Evolutionary conservation across 2,797 vertebrate genomes (phyloP).

Genomic region (Neostethus bicornis): DNA sequence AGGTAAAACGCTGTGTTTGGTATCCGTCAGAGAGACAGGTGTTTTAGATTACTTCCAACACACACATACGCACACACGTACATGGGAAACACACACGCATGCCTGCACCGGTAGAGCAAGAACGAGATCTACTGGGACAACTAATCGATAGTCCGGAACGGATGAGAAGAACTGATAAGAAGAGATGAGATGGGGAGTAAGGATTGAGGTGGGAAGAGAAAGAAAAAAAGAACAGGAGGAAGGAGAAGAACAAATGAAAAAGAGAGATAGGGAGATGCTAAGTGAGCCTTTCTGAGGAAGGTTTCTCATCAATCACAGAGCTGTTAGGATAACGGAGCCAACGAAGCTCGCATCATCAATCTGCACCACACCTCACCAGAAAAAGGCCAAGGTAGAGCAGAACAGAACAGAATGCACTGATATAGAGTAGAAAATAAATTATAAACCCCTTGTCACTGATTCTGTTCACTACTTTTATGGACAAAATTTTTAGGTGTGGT

Average conservation of each 20-base stretch:
- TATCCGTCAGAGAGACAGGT: conserved; percentile 81
- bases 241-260: conserved; percentile 24
- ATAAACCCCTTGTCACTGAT: too few species aligned
- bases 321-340: conserved; percentile 78
- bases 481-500: too few species aligned
- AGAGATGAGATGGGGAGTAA: conserved; percentile 32
- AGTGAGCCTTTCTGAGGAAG: conserved; percentile 77
- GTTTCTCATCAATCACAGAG: conserved; percentile 80
- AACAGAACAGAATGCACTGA: conserved; percentile 14
- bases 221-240: conserved; percentile 6
- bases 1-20: conserved; percentile 79
- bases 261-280: conserved; percentile 56
- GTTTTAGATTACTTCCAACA: conserved; percentile 75
- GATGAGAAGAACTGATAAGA: conserved; percentile 54
- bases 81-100: conserved; percentile 20
- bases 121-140: conserved; percentile 79
- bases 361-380: conserved; percentile 51
- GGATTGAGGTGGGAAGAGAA: conserved; percentile 25
- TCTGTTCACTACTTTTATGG: too few species aligned
- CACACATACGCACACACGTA: conserved; percentile 48
- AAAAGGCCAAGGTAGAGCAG: conserved; percentile 12
- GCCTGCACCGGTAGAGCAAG: conserved; percentile 61
- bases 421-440: not conserved
- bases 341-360: conserved; percentile 68
- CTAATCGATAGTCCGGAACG: conserved; percentile 79